Evolutionary conservation across 2,113 vertebrate species (phyloP), one percentile per base, ranked within the genome.

Genomic region (Phoxinus phoxinus): DNA sequence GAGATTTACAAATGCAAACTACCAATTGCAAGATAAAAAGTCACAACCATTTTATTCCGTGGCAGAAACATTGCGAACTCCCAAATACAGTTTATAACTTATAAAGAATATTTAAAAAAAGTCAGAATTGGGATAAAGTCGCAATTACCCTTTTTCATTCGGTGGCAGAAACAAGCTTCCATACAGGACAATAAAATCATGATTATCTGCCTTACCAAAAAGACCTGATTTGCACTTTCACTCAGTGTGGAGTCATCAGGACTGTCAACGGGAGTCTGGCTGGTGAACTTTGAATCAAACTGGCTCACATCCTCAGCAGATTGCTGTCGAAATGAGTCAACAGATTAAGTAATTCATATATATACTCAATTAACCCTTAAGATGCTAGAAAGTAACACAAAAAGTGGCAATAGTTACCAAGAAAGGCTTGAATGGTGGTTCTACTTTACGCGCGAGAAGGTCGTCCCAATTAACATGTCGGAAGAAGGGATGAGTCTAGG

Each of bases 271-370:
- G 98, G 98, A 89, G 98, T 97, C 96, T 99, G 98, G 94, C 96
- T 97, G 93, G 98, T 99, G 96, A 99, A 99, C 95, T 99, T 98
- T 88, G 98, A 99, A 94, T 99, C 98, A 93, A 99, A 99, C 94
- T 99, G 98, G 94, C 98, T 99, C 91, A 97, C 97, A 88, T 99
- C 98, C 91, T 99, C 98, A 92, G 98, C 98, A 63, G 98, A 99
- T 99, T 99, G 98, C 98, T 99, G 88, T 13, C 67, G 91, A 81
- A 84, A 85, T 86, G 3, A 86, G 13, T 73, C 15, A 72, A 27
- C 3, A 84, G 30, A 1, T 85, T 58, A 85, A 8, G n/a, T 21
- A 35, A 69, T 12, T 35, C 19, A 53, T 25, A 23, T n/a, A 23
- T n/a, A 25, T 21, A 35, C 3, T 21, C 56, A 15, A 35, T 79